Evolutionary conservation across 2,888 invertebrate genomes (phyloP).

Genomic region (Parnassius apollo): DNA sequence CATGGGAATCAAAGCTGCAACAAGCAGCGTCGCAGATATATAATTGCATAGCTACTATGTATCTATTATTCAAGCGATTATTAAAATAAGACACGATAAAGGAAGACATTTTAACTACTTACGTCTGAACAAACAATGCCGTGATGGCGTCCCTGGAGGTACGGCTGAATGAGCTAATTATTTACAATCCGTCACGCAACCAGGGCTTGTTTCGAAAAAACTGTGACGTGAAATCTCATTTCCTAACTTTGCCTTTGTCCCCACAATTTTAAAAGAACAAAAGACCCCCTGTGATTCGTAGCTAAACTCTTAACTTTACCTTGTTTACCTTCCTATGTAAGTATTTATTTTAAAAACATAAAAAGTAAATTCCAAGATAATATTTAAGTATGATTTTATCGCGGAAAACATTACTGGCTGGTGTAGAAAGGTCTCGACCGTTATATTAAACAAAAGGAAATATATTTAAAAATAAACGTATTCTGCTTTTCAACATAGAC

Average conservation of each 20-base stretch:
- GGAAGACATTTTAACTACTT: slow-evolving; percentile 59
- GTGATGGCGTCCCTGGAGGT: slow-evolving; percentile 57
- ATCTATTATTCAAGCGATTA: too few species aligned
- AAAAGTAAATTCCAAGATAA: slow-evolving; percentile 22
- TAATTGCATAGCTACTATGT: too few species aligned
- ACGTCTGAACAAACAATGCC: slow-evolving; percentile 67
- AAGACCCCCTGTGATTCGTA: slow-evolving; percentile 46
- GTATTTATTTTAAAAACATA: slow-evolving; percentile 12
- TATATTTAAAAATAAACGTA: slow-evolving; percentile 21
- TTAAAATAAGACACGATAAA: slow-evolving; percentile 31
- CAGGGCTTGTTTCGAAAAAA: slow-evolving; percentile 61
- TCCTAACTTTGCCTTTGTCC: slow-evolving; percentile 71
- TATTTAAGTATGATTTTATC: slow-evolving; percentile 26
- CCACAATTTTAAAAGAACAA: slow-evolving; percentile 54
- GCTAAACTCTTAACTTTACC: slow-evolving; percentile 20
- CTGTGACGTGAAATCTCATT: slow-evolving; percentile 77
- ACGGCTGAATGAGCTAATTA: slow-evolving; percentile 75
- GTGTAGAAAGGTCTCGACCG: slow-evolving; percentile 24
- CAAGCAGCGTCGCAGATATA: too few species aligned
- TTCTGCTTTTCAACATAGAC: slow-evolving; percentile 33
- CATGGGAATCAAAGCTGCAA: too few species aligned
- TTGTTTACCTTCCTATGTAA: slow-evolving; percentile 10
- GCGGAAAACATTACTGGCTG: slow-evolving; percentile 9
- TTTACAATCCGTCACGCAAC: slow-evolving; percentile 77
- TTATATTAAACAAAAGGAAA: slow-evolving; percentile 21